Evolutionary conservation across 2,888 invertebrate species (phyloP).

Genomic region (Conchocele bisecta): DNA sequence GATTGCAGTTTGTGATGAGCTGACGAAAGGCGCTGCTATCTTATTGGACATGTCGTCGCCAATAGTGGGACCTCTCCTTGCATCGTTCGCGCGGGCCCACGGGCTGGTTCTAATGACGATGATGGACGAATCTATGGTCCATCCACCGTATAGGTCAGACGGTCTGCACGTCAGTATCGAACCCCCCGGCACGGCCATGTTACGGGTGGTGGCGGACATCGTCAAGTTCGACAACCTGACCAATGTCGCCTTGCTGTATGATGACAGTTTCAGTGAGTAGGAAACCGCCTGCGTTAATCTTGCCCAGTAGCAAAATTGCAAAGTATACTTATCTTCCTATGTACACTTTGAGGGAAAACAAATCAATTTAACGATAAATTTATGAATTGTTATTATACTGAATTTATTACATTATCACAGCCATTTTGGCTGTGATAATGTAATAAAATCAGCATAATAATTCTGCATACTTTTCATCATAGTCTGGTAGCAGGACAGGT

Average conservation of each 20-base stretch:
- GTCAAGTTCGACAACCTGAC: constrained; percentile 93
- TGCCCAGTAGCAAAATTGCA: too few species aligned
- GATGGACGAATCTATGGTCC: constrained; percentile 62
- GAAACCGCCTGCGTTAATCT: too few species aligned
- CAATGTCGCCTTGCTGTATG: constrained; percentile 95
- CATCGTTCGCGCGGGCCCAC: constrained; percentile 69
- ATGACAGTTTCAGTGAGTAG: constrained; percentile 91
- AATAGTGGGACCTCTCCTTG: constrained; percentile 66
- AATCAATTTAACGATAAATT: too few species aligned
- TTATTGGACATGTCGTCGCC: constrained; percentile 74
- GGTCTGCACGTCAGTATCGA: constrained; percentile 44
- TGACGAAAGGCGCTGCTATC: constrained; percentile 61
- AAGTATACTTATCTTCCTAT: too few species aligned
- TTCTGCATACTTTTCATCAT: too few species aligned
- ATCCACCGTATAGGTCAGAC: constrained; percentile 38
- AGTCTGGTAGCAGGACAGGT: too few species aligned
- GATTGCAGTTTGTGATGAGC: constrained; percentile 67
- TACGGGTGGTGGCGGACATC: constrained; percentile 92
- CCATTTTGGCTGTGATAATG: too few species aligned
- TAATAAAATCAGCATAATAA: too few species aligned
- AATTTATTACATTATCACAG: too few species aligned
- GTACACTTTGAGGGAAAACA: too few species aligned
- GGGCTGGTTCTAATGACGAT: constrained; percentile 73
- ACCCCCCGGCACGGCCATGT: constrained; percentile 83
- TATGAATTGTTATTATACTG: too few species aligned